phyloP scores from a whole-genome alignment of 2,888 invertebrate genomes.

The Drosophila stalkeri region DNA sequence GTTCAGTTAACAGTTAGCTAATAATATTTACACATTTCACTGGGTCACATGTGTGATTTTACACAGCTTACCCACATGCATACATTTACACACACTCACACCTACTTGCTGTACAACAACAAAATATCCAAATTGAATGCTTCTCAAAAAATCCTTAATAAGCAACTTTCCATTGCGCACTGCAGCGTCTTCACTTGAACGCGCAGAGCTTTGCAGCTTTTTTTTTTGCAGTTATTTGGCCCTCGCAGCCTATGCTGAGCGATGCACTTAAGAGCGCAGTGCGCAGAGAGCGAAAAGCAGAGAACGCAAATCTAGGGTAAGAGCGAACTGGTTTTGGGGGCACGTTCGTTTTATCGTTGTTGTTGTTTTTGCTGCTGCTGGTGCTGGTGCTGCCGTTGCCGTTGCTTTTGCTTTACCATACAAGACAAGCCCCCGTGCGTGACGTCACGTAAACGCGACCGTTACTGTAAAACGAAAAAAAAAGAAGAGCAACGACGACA shows the following conservation, averaged over 20 bases:
- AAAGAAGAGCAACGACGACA: conserved; percentile 27
- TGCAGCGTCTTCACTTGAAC: conserved; percentile 9
- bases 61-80: conserved; percentile 25
- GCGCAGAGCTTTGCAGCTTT: conserved; percentile 4
- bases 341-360: conserved; percentile 55
- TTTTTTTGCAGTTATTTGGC: conserved; percentile 12
- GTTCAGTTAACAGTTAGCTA: conserved; percentile 52
- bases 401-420: conserved; percentile 35
- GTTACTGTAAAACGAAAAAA: conserved; percentile 48
- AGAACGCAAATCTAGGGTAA: conserved; percentile 22
- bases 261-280: conserved; percentile 63
- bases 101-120: conserved; percentile 16
- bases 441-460: conserved; percentile 77
- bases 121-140: background rate
- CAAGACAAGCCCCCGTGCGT: conserved; percentile 79
- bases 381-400: conserved; percentile 21
- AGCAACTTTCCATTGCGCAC: conserved; percentile 16
- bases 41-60: conserved; percentile 67
- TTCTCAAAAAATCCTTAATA: conserved; percentile 3
- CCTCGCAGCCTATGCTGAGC: conserved; percentile 14
- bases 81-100: conserved; percentile 11
- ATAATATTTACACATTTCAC: conserved; percentile 57
- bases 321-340: conserved; percentile 68
- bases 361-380: conserved; percentile 20
- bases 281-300: conserved; percentile 13